A percentile compares a stretch with the other conserved stretches of the same genome.
Conservation (phyloP, 2,797 vertebrate genomes). For the Clarias laeviceps region DNA sequence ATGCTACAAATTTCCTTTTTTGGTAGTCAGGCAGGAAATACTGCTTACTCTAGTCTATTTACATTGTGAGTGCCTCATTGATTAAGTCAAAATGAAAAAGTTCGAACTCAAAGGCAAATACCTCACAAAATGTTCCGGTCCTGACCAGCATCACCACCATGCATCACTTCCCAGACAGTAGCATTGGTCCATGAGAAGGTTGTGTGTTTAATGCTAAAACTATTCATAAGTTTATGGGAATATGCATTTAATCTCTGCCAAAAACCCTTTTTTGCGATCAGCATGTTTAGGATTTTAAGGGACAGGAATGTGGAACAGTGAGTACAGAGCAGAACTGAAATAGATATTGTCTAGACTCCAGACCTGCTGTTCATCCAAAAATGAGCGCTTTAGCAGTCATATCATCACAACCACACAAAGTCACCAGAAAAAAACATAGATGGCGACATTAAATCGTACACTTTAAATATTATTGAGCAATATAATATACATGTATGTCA, state of each 20-base stretch:
- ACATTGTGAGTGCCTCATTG: not conserved
- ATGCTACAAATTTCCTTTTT: not conserved
- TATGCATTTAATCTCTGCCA: conserved; percentile 39
- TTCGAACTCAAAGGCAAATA: conserved; percentile 30
- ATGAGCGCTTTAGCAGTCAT: not conserved
- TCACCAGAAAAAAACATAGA: not conserved
- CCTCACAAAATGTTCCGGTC: conserved; percentile 54
- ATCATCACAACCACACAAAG: conserved; percentile 19
- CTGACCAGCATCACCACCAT: not conserved
- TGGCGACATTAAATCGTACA: not conserved
- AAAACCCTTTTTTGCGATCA: conserved; percentile 50
- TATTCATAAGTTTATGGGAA: conserved; percentile 35
- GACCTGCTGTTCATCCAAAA: conserved; percentile 29
- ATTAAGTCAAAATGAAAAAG: not conserved
- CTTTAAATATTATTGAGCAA: not conserved
- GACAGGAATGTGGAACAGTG: conserved; percentile 50
- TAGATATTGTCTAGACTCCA: conserved; percentile 20
- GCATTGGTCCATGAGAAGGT: conserved; percentile 11
- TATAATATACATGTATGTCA: not conserved
- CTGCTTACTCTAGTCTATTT: not conserved
- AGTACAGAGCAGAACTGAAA: conserved; percentile 32
- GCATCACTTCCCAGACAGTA: conserved; percentile 46
- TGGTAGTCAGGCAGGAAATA: not conserved
- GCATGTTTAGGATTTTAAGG: conserved; percentile 37
- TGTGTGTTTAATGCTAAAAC: conserved; percentile 29